Evolutionary conservation across 2,888 invertebrate species (phyloP).

Genomic region (Luperina testacea): DNA sequence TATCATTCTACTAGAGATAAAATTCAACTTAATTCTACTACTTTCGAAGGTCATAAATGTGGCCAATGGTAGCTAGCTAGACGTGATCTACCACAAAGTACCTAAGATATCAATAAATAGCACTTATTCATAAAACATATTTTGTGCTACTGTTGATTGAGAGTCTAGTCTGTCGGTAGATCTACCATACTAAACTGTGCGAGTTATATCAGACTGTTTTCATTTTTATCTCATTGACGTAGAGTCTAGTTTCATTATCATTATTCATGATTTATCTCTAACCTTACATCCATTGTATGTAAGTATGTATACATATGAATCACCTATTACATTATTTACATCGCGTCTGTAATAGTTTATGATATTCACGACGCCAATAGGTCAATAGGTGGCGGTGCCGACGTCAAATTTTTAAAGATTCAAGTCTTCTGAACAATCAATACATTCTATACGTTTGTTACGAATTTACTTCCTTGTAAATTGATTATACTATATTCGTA

Average conservation of each 20-base stretch:
- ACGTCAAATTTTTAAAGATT: background rate
- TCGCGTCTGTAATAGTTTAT: background rate
- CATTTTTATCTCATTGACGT: conserved; percentile 42
- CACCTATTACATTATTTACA: conserved; percentile 21
- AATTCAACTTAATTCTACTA: background rate
- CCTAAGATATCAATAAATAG: background rate
- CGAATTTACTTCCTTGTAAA: background rate
- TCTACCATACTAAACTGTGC: background rate
- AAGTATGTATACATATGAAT: background rate
- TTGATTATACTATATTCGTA: background rate
- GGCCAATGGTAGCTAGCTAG: background rate
- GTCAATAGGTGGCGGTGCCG: background rate
- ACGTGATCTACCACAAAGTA: background rate
- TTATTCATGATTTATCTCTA: conserved; percentile 39
- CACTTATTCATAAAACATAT: background rate
- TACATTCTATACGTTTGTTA: background rate
- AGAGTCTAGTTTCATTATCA: conserved; percentile 1
- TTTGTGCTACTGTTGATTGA: background rate
- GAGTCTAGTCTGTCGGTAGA: background rate
- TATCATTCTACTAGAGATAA: background rate
- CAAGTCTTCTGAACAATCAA: conserved; percentile 6
- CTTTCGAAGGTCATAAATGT: background rate
- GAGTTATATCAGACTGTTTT: conserved; percentile 12
- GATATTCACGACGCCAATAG: background rate
- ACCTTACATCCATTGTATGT: conserved; percentile 22